A percentile compares a stretch with the other conserved stretches of the same genome.
Conservation (phyloP, 2,113 vertebrate species). For the Cardinalis cardinalis region DNA sequence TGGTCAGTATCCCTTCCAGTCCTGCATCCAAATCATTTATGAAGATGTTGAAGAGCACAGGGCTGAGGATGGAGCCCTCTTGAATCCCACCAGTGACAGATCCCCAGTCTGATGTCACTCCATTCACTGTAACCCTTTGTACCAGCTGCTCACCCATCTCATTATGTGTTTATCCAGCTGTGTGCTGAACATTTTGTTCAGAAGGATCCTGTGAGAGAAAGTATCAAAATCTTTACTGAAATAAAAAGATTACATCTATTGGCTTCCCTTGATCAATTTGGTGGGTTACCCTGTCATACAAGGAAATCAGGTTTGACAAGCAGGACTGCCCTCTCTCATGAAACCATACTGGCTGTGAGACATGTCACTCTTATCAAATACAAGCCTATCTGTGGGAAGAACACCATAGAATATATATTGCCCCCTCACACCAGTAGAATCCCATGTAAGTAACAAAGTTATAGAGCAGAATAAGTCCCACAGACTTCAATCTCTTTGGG, state of each 20-base stretch:
- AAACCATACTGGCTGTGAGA: neutral
- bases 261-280: neutral
- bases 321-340: neutral
- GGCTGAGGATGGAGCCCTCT: neutral
- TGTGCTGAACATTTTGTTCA: neutral
- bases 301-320: neutral
- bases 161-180: neutral
- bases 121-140: neutral
- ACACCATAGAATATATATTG: neutral
- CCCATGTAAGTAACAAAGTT: neutral
- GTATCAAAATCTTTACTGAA: neutral
- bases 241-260: neutral
- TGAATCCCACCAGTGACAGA: neutral
- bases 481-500: neutral
- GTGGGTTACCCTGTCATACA: neutral
- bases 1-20: neutral
- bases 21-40: neutral
- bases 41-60: neutral
- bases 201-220: neutral
- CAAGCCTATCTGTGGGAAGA: neutral
- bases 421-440: neutral
- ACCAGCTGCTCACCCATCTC: neutral
- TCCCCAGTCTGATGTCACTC: neutral
- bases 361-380: neutral
- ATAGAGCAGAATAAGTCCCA: neutral